These are phyloP conservation scores for Vidua macroura DNA, from an alignment of 2,113 vertebrate species.

Conservation along the genomic window DNA sequence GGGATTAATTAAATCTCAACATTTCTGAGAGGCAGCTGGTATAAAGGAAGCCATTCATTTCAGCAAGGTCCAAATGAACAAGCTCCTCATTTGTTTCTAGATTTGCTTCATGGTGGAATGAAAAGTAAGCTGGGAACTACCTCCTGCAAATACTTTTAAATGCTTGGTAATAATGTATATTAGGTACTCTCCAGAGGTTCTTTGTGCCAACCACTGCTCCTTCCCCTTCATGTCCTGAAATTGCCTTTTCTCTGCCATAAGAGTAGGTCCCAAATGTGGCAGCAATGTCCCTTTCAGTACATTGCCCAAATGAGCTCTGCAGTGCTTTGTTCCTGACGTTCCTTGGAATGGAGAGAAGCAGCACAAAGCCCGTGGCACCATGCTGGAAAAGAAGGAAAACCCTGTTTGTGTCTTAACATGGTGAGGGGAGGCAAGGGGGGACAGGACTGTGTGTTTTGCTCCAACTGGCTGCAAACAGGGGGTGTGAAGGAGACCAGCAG, in stretches of 20 bases:
- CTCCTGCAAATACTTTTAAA: not conserved
- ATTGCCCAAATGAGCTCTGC: not conserved
- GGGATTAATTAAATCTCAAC: slow-evolving; percentile 41
- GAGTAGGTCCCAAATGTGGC: not conserved
- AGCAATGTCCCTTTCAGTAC: not conserved
- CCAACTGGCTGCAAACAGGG: not conserved
- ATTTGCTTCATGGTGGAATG: not conserved
- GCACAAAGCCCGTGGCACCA: fast-evolving
- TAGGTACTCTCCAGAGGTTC: not conserved
- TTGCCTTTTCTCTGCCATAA: not conserved
- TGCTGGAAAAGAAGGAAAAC: not conserved
- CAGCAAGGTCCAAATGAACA: not conserved
- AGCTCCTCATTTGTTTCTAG: not conserved
- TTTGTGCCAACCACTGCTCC: not conserved
- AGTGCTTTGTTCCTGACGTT: not conserved
- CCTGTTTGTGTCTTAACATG: not conserved
- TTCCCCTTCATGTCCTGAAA: not conserved
- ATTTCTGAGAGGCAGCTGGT: not conserved
- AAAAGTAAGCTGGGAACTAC: not conserved
- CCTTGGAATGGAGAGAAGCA: not conserved
- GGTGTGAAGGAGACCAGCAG: not conserved
- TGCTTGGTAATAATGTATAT: not conserved
- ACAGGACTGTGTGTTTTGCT: not conserved
- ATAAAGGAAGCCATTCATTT: slow-evolving; percentile 37
- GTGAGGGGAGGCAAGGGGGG: not conserved